Percentiles rank a stretch among this genome's conserved stretches.
phyloP scores from a whole-genome alignment of 2,113 vertebrate species.

The Fulica atra region DNA sequence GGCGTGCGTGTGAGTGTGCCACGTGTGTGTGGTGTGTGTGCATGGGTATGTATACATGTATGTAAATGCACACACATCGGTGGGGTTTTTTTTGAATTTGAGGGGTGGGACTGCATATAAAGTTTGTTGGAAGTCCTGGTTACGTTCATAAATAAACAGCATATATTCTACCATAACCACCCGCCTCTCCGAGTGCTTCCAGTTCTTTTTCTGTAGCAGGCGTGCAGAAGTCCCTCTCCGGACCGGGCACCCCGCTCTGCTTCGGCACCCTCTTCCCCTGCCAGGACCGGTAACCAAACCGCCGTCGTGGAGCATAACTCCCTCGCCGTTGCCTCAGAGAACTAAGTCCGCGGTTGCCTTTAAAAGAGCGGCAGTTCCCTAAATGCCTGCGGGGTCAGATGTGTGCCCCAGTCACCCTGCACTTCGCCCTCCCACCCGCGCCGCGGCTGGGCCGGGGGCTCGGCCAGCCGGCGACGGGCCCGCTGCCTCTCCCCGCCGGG shows the following conservation, averaged over 20 bases:
- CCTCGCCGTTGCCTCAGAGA: not conserved
- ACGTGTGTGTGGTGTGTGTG: not conserved
- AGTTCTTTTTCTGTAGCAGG: not conserved
- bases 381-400: not conserved
- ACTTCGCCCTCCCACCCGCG: not conserved
- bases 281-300: not conserved
- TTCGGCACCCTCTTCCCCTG: not conserved
- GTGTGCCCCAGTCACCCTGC: not conserved
- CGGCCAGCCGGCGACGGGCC: not conserved
- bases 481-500: not conserved
- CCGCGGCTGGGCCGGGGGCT: not conserved
- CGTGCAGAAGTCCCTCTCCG: accelerated
- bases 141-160: slow-evolving; percentile 69
- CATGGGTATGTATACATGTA: slow-evolving; percentile 48
- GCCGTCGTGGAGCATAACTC: not conserved
- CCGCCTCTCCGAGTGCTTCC: not conserved
- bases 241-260: not conserved
- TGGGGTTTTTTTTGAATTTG: not conserved
- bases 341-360: not conserved
- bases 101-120: not conserved
- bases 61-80: slow-evolving; percentile 36
- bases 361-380: not conserved
- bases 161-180: slow-evolving; percentile 36
- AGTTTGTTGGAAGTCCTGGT: slow-evolving; percentile 53
- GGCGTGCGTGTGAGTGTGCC: not conserved